phyloP scores from a whole-genome alignment of 2,888 invertebrate genomes.

The Sphinx pinastri region DNA sequence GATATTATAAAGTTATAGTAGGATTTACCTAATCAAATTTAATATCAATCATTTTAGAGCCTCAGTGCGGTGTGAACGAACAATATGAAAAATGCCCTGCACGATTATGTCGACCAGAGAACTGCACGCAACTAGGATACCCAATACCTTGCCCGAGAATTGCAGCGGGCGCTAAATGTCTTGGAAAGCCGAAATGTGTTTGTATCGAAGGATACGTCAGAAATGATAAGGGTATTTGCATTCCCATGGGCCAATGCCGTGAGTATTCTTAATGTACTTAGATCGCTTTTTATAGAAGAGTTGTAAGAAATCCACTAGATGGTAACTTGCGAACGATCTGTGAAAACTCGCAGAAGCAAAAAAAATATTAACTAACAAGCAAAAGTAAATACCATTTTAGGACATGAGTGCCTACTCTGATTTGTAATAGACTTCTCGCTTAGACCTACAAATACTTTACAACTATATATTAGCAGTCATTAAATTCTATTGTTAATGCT shows the following conservation, averaged over 20 bases:
- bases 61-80: neutral
- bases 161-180: neutral
- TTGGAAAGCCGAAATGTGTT: neutral
- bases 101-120: neutral
- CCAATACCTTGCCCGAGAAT: neutral
- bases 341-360: too few relatives aligned
- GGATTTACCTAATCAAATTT: too few relatives aligned
- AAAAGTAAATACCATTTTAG: too few relatives aligned
- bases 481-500: neutral
- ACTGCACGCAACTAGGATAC: slow-evolving; percentile 1
- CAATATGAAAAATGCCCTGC: neutral
- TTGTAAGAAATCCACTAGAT: too few relatives aligned
- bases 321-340: too few relatives aligned
- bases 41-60: neutral
- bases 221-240: slow-evolving; percentile 2
- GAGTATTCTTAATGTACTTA: neutral
- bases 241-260: slow-evolving; percentile 4
- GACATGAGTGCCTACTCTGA: too few relatives aligned
- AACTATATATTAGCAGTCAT: too few relatives aligned
- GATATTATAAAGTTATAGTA: too few relatives aligned
- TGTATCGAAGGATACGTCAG: neutral
- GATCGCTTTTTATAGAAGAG: too few relatives aligned
- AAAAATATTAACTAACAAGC: too few relatives aligned
- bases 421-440: too few relatives aligned
- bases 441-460: too few relatives aligned